A percentile compares a stretch with the other conserved stretches of the same genome.
Conservation (phyloP, 2,888 invertebrate genomes). For the Dichetophora obliterata region DNA sequence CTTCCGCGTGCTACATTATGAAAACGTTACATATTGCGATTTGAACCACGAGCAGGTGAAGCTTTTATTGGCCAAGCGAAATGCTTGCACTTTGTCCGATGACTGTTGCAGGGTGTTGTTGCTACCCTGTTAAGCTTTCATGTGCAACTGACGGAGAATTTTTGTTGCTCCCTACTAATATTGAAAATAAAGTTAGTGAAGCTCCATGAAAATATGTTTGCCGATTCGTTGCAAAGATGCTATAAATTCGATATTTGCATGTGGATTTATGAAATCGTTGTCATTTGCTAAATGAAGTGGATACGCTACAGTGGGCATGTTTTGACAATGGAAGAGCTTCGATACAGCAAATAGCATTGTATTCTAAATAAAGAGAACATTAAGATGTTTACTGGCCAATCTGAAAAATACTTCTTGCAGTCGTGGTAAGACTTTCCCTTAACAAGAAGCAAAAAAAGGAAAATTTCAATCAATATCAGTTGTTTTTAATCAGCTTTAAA, state of each 20-base stretch:
- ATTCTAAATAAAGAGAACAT: no score
- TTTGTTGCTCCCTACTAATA: no score
- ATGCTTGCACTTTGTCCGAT: not conserved
- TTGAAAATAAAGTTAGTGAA: not conserved
- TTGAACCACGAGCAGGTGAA: not conserved
- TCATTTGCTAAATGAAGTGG: no score
- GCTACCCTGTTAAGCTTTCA: slow-evolving; percentile 3
- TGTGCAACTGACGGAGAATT: not conserved
- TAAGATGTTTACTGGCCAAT: no score
- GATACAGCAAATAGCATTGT: no score
- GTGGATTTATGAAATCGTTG: not conserved
- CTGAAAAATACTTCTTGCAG: no score
- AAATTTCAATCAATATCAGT: no score
- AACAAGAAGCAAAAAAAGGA: no score
- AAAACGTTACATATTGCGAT: not conserved
- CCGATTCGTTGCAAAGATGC: not conserved
- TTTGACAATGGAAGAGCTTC: no score
- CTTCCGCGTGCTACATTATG: not conserved
- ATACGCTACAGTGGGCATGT: no score
- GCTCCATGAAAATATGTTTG: not conserved
- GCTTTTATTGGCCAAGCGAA: not conserved
- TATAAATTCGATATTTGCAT: not conserved
- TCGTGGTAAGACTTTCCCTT: no score
- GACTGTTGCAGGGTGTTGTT: not conserved
- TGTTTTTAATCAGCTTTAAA: no score